A percentile compares a stretch with the other conserved stretches of the same genome.
phyloP scores from a whole-genome alignment of 2,113 vertebrate species.

The Elephas maximus region DNA sequence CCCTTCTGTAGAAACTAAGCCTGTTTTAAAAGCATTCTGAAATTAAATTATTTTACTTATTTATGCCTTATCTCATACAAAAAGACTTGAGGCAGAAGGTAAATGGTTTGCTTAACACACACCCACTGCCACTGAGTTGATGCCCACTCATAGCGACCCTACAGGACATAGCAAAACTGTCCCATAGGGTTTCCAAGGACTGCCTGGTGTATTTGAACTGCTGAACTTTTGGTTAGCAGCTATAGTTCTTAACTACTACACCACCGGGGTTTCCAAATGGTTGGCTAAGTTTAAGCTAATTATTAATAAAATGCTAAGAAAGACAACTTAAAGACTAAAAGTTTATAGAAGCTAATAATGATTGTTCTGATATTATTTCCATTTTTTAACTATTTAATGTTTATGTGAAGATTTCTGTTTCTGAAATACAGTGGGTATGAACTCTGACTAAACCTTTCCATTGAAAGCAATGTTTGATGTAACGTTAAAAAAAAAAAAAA shows the following conservation, averaged over 20 bases:
- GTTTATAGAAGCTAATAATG: conserved; percentile 31
- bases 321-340: background rate
- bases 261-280: background rate
- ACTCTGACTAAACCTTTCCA: conserved; percentile 6
- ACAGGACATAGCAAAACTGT: no score
- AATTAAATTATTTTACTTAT: conserved; percentile 16
- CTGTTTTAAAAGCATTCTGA: conserved; percentile 52
- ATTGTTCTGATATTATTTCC: conserved; percentile 15
- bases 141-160: no score
- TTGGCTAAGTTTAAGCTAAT: conserved; percentile 56
- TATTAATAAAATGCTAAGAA: conserved; percentile 23
- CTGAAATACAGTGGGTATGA: background rate
- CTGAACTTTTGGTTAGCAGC: no score
- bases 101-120: background rate
- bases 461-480: background rate
- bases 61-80: conserved; percentile 16
- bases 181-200: no score
- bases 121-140: no score
- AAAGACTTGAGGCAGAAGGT: conserved; percentile 33
- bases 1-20: conserved; percentile 1
- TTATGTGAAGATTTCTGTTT: conserved; percentile 50
- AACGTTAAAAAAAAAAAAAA: background rate
- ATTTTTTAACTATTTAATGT: conserved; percentile 26
- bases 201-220: no score
- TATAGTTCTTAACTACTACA: no score